phyloP scores from a whole-genome alignment of 2,113 vertebrate genomes.

The Micronycteris hirsuta region DNA sequence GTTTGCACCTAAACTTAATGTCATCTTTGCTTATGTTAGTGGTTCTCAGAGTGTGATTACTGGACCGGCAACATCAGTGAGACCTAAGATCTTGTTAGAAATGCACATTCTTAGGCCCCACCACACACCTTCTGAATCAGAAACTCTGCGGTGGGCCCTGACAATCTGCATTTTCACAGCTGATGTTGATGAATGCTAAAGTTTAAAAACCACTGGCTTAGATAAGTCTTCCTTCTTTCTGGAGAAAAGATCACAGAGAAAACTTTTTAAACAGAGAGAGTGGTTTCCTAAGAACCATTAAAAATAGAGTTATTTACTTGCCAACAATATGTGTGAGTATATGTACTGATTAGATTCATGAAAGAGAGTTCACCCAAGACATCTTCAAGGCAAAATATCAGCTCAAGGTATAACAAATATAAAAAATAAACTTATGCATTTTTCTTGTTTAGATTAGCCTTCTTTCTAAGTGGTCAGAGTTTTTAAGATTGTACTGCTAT shows the following conservation, averaged over 20 bases:
- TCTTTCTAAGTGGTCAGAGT: neutral
- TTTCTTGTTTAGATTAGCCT: neutral
- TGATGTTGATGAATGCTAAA: neutral
- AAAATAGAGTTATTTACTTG: conserved; percentile 22
- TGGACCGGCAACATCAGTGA: neutral
- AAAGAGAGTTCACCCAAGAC: neutral
- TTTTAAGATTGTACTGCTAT: neutral
- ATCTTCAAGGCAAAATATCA: neutral
- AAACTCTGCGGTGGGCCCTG: neutral
- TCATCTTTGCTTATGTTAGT: neutral
- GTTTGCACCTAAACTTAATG: neutral
- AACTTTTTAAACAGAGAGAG: neutral
- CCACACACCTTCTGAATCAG: neutral
- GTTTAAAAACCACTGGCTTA: neutral
- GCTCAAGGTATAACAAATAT: neutral
- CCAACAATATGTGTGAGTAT: neutral
- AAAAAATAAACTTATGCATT: neutral
- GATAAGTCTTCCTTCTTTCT: neutral
- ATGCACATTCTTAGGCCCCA: neutral
- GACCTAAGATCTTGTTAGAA: neutral
- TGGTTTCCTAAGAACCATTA: conserved; percentile 17
- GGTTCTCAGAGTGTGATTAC: neutral
- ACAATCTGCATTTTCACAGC: neutral
- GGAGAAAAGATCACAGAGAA: neutral
- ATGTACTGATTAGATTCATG: neutral